Conservation (phyloP, 1,140 invertebrate genomes). For the Temnothorax curvispinosus region DNA sequence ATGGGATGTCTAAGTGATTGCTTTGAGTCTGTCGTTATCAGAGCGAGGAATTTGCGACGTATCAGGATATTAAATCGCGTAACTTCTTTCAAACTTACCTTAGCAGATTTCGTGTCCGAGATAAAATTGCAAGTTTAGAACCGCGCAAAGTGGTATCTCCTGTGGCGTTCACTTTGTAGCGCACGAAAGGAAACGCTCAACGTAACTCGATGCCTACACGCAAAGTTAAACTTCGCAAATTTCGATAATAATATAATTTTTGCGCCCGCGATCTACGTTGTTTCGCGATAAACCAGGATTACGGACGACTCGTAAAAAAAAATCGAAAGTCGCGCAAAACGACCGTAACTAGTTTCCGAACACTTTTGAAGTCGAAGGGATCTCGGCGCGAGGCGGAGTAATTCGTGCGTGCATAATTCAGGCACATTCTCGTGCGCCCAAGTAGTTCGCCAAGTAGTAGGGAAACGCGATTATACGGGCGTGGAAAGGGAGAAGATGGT, state of each 20-base stretch:
- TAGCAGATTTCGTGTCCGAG: background rate
- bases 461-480: background rate
- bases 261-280: background rate
- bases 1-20: background rate
- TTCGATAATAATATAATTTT: constrained; percentile 15
- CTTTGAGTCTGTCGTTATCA: background rate
- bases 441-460: background rate
- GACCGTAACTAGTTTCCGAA: background rate
- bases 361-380: background rate
- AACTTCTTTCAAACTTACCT: background rate
- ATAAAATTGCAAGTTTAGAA: constrained; percentile 1
- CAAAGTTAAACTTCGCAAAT: background rate
- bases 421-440: background rate
- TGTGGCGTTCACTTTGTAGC: background rate
- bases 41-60: background rate
- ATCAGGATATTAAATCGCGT: background rate
- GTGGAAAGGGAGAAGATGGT: background rate
- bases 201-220: background rate
- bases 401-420: constrained; percentile 35
- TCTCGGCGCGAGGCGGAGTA: constrained; percentile 1
- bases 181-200: background rate
- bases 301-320: background rate
- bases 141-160: background rate
- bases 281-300: background rate
- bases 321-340: background rate